These are phyloP conservation scores for Lasiurus cinereus DNA, from an alignment of 2,113 vertebrate species.

Conservation along the genomic window DNA sequence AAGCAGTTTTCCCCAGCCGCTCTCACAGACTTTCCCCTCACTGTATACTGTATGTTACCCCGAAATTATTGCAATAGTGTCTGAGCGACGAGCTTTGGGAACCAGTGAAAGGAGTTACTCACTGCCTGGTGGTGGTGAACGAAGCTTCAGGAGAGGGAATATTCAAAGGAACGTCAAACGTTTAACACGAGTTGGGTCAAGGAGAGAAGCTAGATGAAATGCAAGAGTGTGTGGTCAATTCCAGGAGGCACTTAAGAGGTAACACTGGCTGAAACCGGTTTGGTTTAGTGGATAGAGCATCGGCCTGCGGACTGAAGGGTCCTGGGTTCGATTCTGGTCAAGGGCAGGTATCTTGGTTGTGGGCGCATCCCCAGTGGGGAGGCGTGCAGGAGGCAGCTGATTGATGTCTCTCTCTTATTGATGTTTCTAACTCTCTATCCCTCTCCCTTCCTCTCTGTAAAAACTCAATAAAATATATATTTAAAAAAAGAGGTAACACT, in stretches of 20 bases:
- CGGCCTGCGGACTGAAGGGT: too few relatives aligned
- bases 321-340: too few relatives aligned
- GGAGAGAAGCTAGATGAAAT: background rate
- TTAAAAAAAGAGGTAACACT: too few relatives aligned
- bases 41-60: background rate
- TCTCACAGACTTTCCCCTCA: background rate
- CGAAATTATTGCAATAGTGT: background rate
- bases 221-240: background rate
- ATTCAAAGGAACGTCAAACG: background rate
- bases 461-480: too few relatives aligned
- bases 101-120: background rate
- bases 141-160: background rate
- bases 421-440: too few relatives aligned
- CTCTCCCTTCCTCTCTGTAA: too few relatives aligned
- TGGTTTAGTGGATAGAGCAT: too few relatives aligned
- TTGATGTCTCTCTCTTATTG: too few relatives aligned
- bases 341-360: too few relatives aligned
- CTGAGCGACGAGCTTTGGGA: background rate
- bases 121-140: background rate
- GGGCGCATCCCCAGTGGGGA: too few relatives aligned
- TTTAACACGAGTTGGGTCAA: background rate
- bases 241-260: background rate
- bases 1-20: background rate
- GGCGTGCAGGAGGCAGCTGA: too few relatives aligned
- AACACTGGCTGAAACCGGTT: too few relatives aligned